A percentile compares a stretch with the other conserved stretches of the same genome.
These are phyloP conservation scores for Sandelia bainsii DNA, from an alignment of 2,797 vertebrate species.

Conservation along the genomic window DNA sequence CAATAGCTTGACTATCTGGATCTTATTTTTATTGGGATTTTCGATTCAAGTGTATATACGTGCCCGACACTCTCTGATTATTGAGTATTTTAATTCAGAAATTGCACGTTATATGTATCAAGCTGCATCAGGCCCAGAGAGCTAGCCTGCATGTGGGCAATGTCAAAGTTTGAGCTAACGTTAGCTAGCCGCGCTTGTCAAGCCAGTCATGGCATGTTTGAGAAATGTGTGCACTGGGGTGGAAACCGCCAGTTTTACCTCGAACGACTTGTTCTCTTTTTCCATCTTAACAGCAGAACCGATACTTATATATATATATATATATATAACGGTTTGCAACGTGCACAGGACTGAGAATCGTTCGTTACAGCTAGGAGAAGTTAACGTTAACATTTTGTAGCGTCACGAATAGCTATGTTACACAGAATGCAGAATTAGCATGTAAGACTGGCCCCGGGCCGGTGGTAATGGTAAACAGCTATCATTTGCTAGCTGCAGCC, in stretches of 20 bases:
- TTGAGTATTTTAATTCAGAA: not conserved
- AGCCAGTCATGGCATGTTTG: slow-evolving; percentile 44
- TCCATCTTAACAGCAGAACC: not conserved
- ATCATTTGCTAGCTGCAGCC: slow-evolving; percentile 29
- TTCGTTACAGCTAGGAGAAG: slow-evolving; percentile 7
- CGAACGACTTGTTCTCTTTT: too few relatives aligned
- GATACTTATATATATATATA: rapidly evolving
- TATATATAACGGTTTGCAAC: not conserved
- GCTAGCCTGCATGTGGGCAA: slow-evolving; percentile 68
- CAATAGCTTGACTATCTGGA: slow-evolving; percentile 30
- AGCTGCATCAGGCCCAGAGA: slow-evolving; percentile 48
- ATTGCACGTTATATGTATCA: not conserved
- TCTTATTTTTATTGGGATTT: too few relatives aligned
- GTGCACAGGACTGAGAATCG: not conserved
- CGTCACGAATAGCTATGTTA: slow-evolving; percentile 22
- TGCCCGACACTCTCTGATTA: not conserved
- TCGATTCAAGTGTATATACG: not conserved
- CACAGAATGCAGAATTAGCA: slow-evolving; percentile 34
- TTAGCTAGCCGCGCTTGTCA: slow-evolving; percentile 49
- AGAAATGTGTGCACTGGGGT: slow-evolving; percentile 30
- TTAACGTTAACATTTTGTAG: slow-evolving; percentile 17
- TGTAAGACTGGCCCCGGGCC: slow-evolving; percentile 29
- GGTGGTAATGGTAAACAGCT: slow-evolving; percentile 48
- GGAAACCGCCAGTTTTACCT: not conserved
- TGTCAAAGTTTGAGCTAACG: slow-evolving; percentile 79